Evolutionary conservation across 1,140 invertebrate species (phyloP).

Genomic region (Sminthurinus signatus): DNA sequence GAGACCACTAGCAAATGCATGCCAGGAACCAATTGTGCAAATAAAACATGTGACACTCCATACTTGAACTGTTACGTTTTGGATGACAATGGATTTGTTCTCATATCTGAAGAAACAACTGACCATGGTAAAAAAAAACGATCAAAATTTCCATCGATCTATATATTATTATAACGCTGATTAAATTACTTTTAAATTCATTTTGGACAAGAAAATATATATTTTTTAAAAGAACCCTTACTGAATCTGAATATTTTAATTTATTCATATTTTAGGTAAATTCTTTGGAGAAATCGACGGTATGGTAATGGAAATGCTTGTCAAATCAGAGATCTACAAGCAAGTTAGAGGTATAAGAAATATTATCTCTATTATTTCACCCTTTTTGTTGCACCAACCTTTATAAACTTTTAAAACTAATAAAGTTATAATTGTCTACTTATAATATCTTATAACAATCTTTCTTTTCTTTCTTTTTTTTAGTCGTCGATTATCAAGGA

Average conservation of each 20-base stretch:
- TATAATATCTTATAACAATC: no score
- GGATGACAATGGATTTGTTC: conserved; percentile 90
- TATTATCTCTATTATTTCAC: no score
- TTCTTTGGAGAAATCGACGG: conserved; percentile 92
- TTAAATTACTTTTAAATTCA: conserved; percentile 1
- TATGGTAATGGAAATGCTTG: conserved; percentile 88
- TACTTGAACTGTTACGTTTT: conserved; percentile 85
- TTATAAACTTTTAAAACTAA: no score
- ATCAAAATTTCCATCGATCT: no score
- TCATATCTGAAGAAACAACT: conserved; percentile 73
- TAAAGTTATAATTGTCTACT: no score
- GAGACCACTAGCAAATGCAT: conserved; percentile 80
- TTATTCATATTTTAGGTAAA: conserved; percentile 33
- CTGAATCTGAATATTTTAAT: not conserved
- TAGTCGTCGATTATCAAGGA: no score
- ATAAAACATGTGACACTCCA: conserved; percentile 74
- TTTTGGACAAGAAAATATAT: no score
- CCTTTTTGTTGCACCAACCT: no score
- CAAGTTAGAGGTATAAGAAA: conserved; percentile 75
- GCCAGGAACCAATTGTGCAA: conserved; percentile 51
- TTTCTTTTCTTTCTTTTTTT: no score
- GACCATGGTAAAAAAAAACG: conserved; percentile 76
- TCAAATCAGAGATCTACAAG: conserved; percentile 81
- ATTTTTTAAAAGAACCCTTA: no score
- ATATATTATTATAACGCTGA: no score